Base-by-base conservation (phyloP, 2,888 invertebrate genomes). In the Cataglyphis rosenhaueri region DNA sequence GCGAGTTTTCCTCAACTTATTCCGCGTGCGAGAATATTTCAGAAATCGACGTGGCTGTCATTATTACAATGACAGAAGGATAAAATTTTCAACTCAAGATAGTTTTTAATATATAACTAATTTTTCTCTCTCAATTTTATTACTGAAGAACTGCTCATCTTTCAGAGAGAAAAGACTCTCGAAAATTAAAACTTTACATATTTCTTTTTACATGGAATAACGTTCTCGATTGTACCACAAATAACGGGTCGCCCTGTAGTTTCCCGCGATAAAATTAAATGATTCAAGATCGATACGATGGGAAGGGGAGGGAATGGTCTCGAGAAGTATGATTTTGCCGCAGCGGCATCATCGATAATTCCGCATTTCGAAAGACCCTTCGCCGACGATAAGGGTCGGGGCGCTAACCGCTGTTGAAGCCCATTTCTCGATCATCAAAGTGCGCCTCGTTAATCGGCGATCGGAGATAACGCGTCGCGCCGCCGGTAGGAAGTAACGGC, bases 401-500 rank as follows among this genome's bases (percentile, higher is more conserved):
- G 15, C 62, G 44, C 38, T 65, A 75, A 81, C 59, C 62, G 52
- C 35, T 55, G 61, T 62, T 61, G 52, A 74, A 75, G 75, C n/a
- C 74, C 41, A 65, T 78, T 59, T 78, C 48, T 64, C 68, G 68
- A 66, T 79, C 66, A 1, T 73, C 41, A 59, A 74, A 61, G n/a
- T 61, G 52, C 44, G 44, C 32, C 55, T 79, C 73, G 70, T 81
- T 81, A 74, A 81, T 74, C 81, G 70, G 15, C 41, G 78, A 83
- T 81, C 64, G 81, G 25, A 83, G 78, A 59, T 76, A 81, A 68
- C 70, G 70, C 70, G 79, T 83, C 70, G 81, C 44, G 44, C 44
- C 15, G 44, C 59, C 78, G 75, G 35, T 48, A 81, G 76, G 84
- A 81, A 84, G 75, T 85, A 85, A 85, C 84, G 78, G 66, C 75